A percentile compares a stretch with the other conserved stretches of the same genome.
Conservation (phyloP, 2,113 vertebrate species). For the Peromyscus maniculatus region DNA sequence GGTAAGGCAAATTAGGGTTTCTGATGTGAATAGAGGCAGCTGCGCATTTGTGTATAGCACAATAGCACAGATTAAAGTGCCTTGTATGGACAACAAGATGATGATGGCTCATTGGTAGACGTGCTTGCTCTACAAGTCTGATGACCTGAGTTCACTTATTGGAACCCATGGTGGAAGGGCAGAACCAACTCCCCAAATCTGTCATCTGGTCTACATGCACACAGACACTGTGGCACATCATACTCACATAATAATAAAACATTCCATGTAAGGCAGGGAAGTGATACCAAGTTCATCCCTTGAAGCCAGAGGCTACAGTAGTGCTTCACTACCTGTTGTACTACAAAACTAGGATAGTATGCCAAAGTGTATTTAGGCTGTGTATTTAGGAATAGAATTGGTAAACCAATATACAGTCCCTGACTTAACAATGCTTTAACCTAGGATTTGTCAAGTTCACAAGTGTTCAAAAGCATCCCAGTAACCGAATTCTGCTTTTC, state of each 20-base stretch:
- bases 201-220: neutral
- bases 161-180: neutral
- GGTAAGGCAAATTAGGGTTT: neutral
- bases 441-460: neutral
- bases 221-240: neutral
- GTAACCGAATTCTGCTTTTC: neutral
- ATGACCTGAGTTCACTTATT: neutral
- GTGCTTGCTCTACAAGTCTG: neutral
- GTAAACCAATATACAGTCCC: neutral
- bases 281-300: neutral
- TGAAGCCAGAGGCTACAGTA: neutral
- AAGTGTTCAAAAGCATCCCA: neutral
- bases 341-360: neutral
- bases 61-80: slow-evolving; percentile 1
- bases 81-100: neutral
- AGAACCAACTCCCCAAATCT: neutral
- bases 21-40: neutral
- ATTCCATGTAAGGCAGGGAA: neutral
- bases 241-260: neutral
- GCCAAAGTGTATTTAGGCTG: neutral
- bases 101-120: neutral
- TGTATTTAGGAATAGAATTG: neutral
- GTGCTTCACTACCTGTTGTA: neutral
- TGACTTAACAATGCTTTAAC: neutral
- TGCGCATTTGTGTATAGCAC: neutral